Conservation (phyloP, 2,113 vertebrate species). For the Poecilia latipinna region DNA sequence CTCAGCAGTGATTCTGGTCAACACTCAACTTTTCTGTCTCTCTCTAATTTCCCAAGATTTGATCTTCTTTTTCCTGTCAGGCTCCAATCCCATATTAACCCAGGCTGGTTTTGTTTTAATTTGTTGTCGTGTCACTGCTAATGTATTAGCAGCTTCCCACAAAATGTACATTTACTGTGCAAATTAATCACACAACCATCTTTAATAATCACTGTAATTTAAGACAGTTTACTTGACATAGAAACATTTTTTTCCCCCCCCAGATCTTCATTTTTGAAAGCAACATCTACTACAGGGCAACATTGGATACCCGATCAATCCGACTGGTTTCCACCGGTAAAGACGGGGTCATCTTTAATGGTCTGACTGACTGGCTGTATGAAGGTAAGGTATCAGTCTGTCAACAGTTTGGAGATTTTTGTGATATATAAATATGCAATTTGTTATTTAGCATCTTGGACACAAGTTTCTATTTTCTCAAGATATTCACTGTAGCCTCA, state of each 20-base stretch:
- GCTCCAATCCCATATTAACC: not conserved
- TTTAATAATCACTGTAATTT: not conserved
- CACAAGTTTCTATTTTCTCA: not conserved
- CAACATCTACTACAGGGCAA: slow-evolving; percentile 96
- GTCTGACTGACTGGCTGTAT: slow-evolving; percentile 96
- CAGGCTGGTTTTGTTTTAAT: not conserved
- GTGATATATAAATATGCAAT: not conserved
- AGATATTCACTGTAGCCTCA: not conserved
- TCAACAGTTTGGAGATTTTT: too few relatives aligned
- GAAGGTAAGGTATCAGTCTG: slow-evolving; percentile 82
- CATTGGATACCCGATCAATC: slow-evolving; percentile 88
- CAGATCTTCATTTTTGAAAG: slow-evolving; percentile 99
- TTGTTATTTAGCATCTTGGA: not conserved
- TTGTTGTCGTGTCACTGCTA: not conserved
- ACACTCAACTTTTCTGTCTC: too few relatives aligned
- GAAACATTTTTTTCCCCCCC: slow-evolving; percentile 33
- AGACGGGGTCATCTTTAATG: slow-evolving; percentile 93
- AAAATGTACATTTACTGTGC: slow-evolving; percentile 7
- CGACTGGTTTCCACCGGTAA: slow-evolving; percentile 94
- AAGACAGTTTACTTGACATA: not conserved
- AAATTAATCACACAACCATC: slow-evolving; percentile 26
- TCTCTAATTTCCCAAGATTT: not conserved
- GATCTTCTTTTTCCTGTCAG: not conserved
- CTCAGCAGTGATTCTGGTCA: too few relatives aligned
- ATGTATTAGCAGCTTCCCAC: not conserved